Conservation (phyloP, 2,113 vertebrate genomes). For the Tauraco erythrolophus region DNA sequence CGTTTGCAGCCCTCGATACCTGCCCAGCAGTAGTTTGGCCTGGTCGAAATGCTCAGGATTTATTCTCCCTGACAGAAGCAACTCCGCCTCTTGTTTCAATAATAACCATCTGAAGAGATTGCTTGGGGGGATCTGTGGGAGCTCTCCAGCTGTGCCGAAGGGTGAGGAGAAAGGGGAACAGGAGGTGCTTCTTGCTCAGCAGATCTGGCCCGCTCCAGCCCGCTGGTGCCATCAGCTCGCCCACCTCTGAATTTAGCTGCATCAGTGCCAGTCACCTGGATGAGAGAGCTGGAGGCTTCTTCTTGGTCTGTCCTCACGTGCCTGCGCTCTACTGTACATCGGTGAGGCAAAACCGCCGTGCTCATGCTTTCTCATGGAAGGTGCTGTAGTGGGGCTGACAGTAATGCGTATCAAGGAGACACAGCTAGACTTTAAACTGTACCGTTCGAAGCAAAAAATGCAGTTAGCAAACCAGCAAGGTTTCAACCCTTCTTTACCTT, state of each 20-base stretch:
- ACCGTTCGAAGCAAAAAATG: background rate
- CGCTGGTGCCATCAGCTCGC: rapidly evolving
- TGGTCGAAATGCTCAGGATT: background rate
- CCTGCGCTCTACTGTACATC: background rate
- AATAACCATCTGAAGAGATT: background rate
- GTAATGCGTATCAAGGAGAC: background rate
- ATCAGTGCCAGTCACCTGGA: background rate
- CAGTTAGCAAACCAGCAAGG: background rate
- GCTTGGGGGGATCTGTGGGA: background rate
- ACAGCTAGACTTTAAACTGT: background rate
- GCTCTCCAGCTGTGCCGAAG: background rate
- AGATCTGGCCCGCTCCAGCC: rapidly evolving
- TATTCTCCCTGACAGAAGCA: background rate
- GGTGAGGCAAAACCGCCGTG: background rate
- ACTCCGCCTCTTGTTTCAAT: background rate
- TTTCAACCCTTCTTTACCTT: background rate
- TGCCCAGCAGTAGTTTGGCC: background rate
- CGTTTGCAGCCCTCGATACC: rapidly evolving
- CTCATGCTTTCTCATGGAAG: background rate
- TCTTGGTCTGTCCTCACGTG: background rate
- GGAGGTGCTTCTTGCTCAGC: background rate
- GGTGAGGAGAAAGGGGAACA: background rate
- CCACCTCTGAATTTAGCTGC: background rate
- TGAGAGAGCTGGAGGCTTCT: background rate
- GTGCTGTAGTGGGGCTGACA: background rate